phyloP scores from a whole-genome alignment of 2,797 vertebrate genomes.

The Diglossa cyanea region DNA sequence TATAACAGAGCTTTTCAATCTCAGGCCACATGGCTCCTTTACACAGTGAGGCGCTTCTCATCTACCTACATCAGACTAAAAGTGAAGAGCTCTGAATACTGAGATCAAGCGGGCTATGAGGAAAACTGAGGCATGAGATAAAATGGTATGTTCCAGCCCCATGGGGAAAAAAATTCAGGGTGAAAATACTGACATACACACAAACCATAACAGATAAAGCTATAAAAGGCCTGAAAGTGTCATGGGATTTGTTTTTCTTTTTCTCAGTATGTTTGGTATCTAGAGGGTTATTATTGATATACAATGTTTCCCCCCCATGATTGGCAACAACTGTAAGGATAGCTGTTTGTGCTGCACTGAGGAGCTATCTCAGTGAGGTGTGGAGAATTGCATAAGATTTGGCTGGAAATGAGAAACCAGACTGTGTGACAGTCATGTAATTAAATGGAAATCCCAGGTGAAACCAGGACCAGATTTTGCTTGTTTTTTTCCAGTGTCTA shows the following conservation, averaged over 20 bases:
- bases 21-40: background rate
- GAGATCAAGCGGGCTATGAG: background rate
- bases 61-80: background rate
- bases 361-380: background rate
- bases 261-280: background rate
- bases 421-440: background rate
- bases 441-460: background rate
- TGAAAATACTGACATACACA: background rate
- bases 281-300: background rate
- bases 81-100: background rate
- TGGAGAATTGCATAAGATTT: background rate
- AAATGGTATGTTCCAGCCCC: background rate
- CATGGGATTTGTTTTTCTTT: background rate
- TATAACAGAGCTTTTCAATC: background rate
- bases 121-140: background rate
- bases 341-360: background rate
- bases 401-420: background rate
- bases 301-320: accelerated
- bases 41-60: background rate
- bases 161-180: background rate
- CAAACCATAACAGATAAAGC: background rate
- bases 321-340: background rate
- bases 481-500: background rate
- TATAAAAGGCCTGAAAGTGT: background rate
- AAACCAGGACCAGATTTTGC: background rate